phyloP scores from a whole-genome alignment of 1,140 invertebrate species.

The Tetramorium parvispinum region DNA sequence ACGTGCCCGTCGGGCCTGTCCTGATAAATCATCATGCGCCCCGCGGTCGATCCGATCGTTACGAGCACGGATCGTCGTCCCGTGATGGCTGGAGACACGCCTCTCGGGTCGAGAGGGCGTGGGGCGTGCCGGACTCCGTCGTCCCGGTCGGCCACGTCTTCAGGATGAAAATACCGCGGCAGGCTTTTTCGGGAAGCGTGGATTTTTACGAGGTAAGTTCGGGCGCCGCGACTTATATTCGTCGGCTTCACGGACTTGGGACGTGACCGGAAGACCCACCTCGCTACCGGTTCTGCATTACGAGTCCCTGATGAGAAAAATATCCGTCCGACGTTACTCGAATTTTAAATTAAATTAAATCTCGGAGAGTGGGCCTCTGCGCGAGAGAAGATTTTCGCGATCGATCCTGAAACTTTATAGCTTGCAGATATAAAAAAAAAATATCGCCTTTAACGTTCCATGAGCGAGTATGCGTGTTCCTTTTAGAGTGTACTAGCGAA shows the following conservation, averaged over 20 bases:
- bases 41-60: slow-evolving; percentile 24
- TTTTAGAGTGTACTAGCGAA: not conserved
- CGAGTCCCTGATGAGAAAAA: slow-evolving; percentile 11
- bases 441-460: not conserved
- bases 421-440: not conserved
- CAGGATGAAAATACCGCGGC: slow-evolving; percentile 83
- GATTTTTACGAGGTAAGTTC: slow-evolving; percentile 84
- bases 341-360: slow-evolving; percentile 25
- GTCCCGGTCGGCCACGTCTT: slow-evolving; percentile 84
- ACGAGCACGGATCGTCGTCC: slow-evolving; percentile 22
- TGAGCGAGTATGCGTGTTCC: not conserved
- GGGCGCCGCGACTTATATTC: not conserved
- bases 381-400: not conserved
- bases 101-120: slow-evolving; percentile 76
- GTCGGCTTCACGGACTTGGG: not conserved
- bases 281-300: not conserved
- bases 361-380: not conserved
- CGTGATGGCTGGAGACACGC: slow-evolving; percentile 60
- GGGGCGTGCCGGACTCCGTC: slow-evolving; percentile 82
- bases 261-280: slow-evolving; percentile 5
- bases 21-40: slow-evolving; percentile 53
- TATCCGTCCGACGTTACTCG: not conserved
- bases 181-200: slow-evolving; percentile 83
- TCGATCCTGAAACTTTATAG: not conserved
- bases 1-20: slow-evolving; percentile 3